A percentile compares a stretch with the other conserved stretches of the same genome.
phyloP scores from a whole-genome alignment of 2,888 invertebrate species.

The Cataglyphis livida region DNA sequence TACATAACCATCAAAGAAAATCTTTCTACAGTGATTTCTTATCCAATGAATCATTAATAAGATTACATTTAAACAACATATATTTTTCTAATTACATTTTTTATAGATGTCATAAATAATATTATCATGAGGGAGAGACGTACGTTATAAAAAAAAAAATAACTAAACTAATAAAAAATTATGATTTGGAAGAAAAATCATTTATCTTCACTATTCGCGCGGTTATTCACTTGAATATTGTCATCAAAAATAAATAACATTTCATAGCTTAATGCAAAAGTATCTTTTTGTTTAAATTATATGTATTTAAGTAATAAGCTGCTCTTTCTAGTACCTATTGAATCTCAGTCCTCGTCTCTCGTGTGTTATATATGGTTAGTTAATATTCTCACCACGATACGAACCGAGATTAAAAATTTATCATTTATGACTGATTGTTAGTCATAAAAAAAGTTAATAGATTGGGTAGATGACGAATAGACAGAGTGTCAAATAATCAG shows the following conservation, averaged over 20 bases:
- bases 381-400: constrained; percentile 25
- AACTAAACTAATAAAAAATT: constrained; percentile 19
- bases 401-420: constrained; percentile 37
- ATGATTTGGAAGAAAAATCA: constrained; percentile 5
- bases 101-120: constrained; percentile 32
- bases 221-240: constrained; percentile 29
- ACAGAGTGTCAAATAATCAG: constrained; percentile 64
- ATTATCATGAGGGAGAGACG: background rate
- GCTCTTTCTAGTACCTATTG: constrained; percentile 56
- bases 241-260: constrained; percentile 54
- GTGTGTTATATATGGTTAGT: background rate
- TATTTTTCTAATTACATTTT: constrained; percentile 12
- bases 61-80: constrained; percentile 26
- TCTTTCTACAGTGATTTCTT: background rate
- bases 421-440: background rate
- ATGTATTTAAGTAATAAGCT: constrained; percentile 34
- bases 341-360: constrained; percentile 52
- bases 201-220: constrained; percentile 31
- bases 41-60: background rate
- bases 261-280: constrained; percentile 25
- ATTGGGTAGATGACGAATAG: constrained; percentile 31
- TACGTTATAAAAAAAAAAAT: constrained; percentile 1
- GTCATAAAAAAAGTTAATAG: constrained; percentile 25
- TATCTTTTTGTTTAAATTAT: constrained; percentile 21
- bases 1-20: background rate